These are phyloP conservation scores for Sorex araneus DNA, from an alignment of 2,113 vertebrate species.

Conservation along the genomic window DNA sequence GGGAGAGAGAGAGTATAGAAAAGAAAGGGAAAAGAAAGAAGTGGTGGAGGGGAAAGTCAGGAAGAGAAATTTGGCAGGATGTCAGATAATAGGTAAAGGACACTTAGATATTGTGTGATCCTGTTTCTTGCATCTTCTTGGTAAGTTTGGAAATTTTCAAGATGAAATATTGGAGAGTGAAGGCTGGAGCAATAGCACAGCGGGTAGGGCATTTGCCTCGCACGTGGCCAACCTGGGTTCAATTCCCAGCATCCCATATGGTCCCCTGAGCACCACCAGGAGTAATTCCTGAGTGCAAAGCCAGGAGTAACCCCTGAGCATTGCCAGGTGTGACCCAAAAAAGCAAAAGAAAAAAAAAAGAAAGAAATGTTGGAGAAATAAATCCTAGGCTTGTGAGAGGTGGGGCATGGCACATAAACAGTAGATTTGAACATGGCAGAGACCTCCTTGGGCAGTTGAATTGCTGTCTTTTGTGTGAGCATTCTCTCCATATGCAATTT, in stretches of 20 bases:
- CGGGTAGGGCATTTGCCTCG: no score
- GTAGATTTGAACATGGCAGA: background rate
- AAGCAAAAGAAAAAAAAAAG: no score
- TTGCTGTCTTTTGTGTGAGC: background rate
- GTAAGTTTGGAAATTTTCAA: constrained; percentile 12
- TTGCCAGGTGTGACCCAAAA: no score
- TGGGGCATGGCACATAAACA: background rate
- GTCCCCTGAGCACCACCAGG: no score
- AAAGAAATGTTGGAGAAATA: background rate
- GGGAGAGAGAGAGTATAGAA: no score
- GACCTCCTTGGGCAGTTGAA: background rate
- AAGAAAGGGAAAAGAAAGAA: background rate
- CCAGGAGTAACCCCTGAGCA: no score
- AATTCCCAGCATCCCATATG: no score
- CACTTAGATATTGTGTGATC: background rate
- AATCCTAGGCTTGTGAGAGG: background rate
- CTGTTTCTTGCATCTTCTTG: background rate
- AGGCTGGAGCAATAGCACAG: no score
- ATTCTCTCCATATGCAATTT: no score
- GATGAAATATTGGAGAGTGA: background rate
- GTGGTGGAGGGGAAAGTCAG: background rate
- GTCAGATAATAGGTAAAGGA: background rate
- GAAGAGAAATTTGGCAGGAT: background rate
- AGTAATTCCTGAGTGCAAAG: no score
- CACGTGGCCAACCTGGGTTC: no score